Conservation (phyloP, 2,888 invertebrate genomes). For the Panopea generosa region DNA sequence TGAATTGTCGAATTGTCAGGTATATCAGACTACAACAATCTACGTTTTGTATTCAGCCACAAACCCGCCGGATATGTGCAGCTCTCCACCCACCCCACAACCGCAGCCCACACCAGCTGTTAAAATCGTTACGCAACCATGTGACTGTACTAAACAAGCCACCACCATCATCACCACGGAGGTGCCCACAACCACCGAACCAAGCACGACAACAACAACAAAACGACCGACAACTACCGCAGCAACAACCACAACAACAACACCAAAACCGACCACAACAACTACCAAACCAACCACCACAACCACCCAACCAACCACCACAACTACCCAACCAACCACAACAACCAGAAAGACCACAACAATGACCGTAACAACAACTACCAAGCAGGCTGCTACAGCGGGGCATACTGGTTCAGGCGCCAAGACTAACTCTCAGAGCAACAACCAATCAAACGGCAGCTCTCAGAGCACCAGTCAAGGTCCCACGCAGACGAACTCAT, state of each 20-base stretch:
- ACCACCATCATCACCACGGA: constrained; percentile 8
- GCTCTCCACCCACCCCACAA: constrained; percentile 13
- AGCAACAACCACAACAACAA: constrained; percentile 30
- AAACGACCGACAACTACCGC: constrained; percentile 21
- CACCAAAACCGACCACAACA: constrained; percentile 20
- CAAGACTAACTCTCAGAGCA: constrained; percentile 23
- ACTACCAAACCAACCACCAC: constrained; percentile 14
- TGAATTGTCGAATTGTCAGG: too few species aligned
- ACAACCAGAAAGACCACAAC: constrained; percentile 8
- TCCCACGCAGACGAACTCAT: constrained; percentile 9
- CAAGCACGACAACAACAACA: constrained; percentile 23
- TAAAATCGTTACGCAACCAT: constrained; percentile 45
- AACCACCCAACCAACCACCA: constrained; percentile 12
- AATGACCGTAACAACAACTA: constrained; percentile 6
- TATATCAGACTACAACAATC: too few species aligned
- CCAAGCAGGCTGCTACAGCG: neutral
- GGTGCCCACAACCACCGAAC: constrained; percentile 14
- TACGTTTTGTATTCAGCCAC: too few species aligned
- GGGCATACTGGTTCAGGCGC: neutral
- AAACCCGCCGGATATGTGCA: constrained; percentile 22
- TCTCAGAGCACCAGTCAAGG: constrained; percentile 10
- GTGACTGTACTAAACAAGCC: constrained; percentile 28
- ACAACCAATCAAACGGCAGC: constrained; percentile 27
- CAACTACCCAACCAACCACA: constrained; percentile 14
- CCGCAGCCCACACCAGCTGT: constrained; percentile 30